phyloP scores from a whole-genome alignment of 1,140 invertebrate species.

The Papilio helenus region DNA sequence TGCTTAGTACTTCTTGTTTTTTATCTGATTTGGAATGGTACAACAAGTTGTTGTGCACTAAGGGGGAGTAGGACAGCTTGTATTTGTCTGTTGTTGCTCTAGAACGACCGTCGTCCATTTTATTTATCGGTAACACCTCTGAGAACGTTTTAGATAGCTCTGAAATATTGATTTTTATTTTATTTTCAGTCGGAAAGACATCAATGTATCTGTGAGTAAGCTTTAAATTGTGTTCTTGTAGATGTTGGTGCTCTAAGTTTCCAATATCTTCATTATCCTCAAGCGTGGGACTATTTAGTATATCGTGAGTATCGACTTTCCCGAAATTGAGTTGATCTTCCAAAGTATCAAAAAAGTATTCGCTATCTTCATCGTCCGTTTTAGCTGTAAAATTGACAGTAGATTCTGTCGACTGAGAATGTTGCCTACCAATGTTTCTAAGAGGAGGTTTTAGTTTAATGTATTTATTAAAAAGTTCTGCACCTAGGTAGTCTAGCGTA shows the following conservation, averaged over 20 bases:
- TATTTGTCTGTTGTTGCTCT: neutral
- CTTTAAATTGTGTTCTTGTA: slow-evolving; percentile 9
- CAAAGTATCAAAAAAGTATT: slow-evolving; percentile 19
- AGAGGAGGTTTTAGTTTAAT: slow-evolving; percentile 27
- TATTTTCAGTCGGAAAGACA: slow-evolving; percentile 19
- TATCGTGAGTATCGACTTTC: slow-evolving; percentile 4
- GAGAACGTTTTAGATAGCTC: slow-evolving; percentile 17
- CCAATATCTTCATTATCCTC: slow-evolving; percentile 11
- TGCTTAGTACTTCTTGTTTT: neutral
- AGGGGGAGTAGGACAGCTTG: neutral
- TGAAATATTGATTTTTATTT: slow-evolving; percentile 30
- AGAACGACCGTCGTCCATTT: slow-evolving; percentile 11
- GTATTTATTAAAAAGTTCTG: slow-evolving; percentile 26
- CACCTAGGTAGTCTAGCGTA: neutral
- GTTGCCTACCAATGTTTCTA: slow-evolving; percentile 9
- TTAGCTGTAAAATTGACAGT: neutral
- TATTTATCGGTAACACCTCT: slow-evolving; percentile 6
- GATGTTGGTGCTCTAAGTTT: neutral
- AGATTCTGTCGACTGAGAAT: neutral
- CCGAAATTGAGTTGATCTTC: slow-evolving; percentile 10
- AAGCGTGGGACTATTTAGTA: neutral
- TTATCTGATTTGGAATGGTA: slow-evolving; percentile 22
- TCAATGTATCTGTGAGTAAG: slow-evolving; percentile 14
- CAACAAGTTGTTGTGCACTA: slow-evolving; percentile 36
- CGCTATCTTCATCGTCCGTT: slow-evolving; percentile 9